Percentiles rank a stretch among this genome's conserved stretches.
phyloP scores from a whole-genome alignment of 2,797 vertebrate genomes.

The Myioborus miniatus region DNA sequence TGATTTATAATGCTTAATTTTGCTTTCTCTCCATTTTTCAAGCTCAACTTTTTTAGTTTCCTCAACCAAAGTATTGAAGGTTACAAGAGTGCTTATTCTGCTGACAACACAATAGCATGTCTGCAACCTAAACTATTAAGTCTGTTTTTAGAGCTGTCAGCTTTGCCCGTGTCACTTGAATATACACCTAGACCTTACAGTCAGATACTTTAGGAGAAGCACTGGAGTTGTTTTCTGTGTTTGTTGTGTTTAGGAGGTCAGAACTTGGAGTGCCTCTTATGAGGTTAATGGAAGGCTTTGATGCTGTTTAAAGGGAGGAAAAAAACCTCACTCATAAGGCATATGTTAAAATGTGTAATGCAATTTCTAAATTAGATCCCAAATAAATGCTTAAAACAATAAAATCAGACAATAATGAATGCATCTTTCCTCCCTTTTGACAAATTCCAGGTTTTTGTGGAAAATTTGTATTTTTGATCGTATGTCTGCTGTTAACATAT shows the following conservation, averaged over 20 bases:
- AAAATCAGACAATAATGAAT: neutral
- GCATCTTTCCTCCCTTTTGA: neutral
- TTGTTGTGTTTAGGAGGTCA: neutral
- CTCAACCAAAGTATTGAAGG: neutral
- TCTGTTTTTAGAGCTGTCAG: neutral
- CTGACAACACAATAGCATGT: neutral
- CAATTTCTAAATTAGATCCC: neutral
- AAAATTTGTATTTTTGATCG: neutral
- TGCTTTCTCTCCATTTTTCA: neutral
- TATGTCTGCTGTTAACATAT: neutral
- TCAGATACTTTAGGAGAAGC: neutral
- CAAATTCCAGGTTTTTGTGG: neutral
- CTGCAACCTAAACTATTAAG: neutral
- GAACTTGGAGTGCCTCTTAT: neutral
- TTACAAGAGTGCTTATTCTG: conserved; percentile 11
- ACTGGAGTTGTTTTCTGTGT: neutral
- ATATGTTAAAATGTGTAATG: neutral
- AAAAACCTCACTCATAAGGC: neutral
- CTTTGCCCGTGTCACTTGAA: neutral
- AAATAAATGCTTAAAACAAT: neutral
- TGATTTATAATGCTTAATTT: neutral
- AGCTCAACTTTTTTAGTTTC: neutral
- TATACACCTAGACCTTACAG: neutral
- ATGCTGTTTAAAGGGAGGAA: neutral
- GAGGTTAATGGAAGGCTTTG: neutral